A percentile compares a stretch with the other conserved stretches of the same genome.
phyloP scores from a whole-genome alignment of 2,113 vertebrate genomes.

The Odontophorus gujanensis region DNA sequence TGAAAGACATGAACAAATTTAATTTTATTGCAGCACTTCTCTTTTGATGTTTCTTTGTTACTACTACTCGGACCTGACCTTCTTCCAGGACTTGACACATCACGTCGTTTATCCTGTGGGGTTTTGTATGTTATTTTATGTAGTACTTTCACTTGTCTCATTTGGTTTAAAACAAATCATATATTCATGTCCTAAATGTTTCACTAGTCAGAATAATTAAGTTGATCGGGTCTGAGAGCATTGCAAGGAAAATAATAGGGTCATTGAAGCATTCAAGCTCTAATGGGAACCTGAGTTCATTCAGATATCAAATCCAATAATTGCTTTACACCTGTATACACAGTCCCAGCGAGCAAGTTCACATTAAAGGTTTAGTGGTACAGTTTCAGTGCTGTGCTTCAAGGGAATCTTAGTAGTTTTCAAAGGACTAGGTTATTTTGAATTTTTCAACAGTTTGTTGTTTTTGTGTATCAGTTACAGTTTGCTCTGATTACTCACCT shows the following conservation, averaged over 20 bases:
- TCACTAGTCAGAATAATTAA: conserved; percentile 83
- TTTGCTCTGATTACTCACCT: neutral
- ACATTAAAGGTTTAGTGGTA: conserved; percentile 64
- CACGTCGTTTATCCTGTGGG: neutral
- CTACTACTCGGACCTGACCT: conserved; percentile 21
- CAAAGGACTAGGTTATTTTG: neutral
- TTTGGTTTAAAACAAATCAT: conserved; percentile 76
- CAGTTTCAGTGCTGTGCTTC: conserved; percentile 24
- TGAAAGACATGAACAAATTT: neutral
- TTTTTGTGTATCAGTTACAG: neutral
- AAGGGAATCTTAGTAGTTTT: conserved; percentile 26
- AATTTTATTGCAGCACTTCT: neutral
- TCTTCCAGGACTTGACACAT: conserved; percentile 36
- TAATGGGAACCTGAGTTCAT: conserved; percentile 79
- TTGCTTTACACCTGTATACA: conserved; percentile 80
- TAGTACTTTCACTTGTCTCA: conserved; percentile 71
- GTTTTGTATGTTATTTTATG: conserved; percentile 37
- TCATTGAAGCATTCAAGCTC: conserved; percentile 77
- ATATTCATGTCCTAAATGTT: conserved; percentile 77
- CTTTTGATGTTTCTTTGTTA: neutral
- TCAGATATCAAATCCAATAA: conserved; percentile 81
- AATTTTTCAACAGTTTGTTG: neutral
- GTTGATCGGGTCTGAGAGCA: conserved; percentile 78
- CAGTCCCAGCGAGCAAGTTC: conserved; percentile 70
- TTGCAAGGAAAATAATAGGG: conserved; percentile 78